Evolutionary conservation across 2,888 invertebrate species (phyloP).

Genomic region (Dexiosoma caninum): DNA sequence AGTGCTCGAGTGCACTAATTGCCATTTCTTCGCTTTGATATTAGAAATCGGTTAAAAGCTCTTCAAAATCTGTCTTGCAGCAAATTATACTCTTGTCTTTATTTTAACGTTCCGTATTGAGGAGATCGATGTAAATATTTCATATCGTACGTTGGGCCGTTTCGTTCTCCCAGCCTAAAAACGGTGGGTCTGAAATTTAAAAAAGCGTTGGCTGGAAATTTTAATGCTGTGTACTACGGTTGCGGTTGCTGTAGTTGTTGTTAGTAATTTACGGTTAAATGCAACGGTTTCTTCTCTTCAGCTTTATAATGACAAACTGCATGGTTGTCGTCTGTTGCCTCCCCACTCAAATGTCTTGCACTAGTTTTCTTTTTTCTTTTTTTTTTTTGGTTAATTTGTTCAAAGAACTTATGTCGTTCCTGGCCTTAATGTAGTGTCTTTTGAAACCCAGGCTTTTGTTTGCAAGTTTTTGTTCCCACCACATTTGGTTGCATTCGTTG

Average conservation of each 20-base stretch:
- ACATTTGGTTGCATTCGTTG: slow-evolving; percentile 8
- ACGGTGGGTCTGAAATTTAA: background rate
- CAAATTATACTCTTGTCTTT: no score
- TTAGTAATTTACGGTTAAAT: slow-evolving; percentile 39
- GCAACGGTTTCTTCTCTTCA: background rate
- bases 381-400: no score
- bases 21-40: no score
- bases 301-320: background rate
- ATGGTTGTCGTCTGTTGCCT: background rate
- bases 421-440: background rate
- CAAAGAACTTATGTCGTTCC: background rate
- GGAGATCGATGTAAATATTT: background rate
- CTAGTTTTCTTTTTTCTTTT: no score
- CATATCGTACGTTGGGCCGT: background rate
- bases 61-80: no score
- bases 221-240: background rate
- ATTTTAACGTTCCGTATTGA: no score
- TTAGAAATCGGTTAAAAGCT: no score
- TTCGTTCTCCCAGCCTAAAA: background rate
- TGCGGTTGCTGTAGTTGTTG: background rate
- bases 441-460: slow-evolving; percentile 5
- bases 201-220: slow-evolving; percentile 52
- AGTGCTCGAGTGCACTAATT: no score
- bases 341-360: slow-evolving; percentile 9
- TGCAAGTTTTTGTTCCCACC: slow-evolving; percentile 32